These are phyloP conservation scores for Ennomos quercinarius DNA, from an alignment of 2,888 invertebrate genomes.

Conservation along the genomic window DNA sequence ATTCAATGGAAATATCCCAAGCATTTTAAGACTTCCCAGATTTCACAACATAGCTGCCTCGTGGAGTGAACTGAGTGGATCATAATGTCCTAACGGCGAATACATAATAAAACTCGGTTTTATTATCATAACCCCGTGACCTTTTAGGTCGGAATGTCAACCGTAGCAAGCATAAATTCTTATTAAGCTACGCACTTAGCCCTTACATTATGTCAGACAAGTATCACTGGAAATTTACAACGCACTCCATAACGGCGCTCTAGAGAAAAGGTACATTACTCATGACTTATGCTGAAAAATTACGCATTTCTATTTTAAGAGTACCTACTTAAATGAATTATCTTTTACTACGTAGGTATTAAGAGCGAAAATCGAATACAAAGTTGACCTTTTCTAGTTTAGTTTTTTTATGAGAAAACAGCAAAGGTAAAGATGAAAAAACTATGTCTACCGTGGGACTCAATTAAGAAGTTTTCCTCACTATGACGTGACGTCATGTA, in stretches of 20 bases:
- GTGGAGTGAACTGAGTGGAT: constrained; percentile 32
- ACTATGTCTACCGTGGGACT: too few relatives aligned
- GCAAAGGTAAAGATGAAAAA: too few relatives aligned
- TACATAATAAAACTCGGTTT: constrained; percentile 37
- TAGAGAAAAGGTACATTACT: constrained; percentile 15
- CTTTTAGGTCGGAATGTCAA: constrained; percentile 34
- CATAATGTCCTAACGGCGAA: constrained; percentile 37
- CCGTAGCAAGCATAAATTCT: constrained; percentile 34
- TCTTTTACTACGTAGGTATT: too few relatives aligned
- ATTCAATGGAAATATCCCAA: constrained; percentile 19
- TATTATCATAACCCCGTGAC: constrained; percentile 37
- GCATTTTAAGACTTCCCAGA: constrained; percentile 28
- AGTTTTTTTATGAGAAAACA: too few relatives aligned
- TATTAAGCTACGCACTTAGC: constrained; percentile 36
- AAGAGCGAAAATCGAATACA: too few relatives aligned
- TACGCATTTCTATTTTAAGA: constrained; percentile 6
- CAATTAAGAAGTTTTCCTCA: too few relatives aligned
- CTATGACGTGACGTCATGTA: too few relatives aligned
- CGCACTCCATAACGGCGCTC: constrained; percentile 29
- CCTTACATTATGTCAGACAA: constrained; percentile 34
- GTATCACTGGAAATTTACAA: constrained; percentile 35
- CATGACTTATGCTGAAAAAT: constrained; percentile 20
- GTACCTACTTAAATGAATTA: neutral
- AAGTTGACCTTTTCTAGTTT: too few relatives aligned
- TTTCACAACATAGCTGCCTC: constrained; percentile 20